Evolutionary conservation across 2,888 invertebrate species (phyloP).

Genomic region (Heliothis peltigera): DNA sequence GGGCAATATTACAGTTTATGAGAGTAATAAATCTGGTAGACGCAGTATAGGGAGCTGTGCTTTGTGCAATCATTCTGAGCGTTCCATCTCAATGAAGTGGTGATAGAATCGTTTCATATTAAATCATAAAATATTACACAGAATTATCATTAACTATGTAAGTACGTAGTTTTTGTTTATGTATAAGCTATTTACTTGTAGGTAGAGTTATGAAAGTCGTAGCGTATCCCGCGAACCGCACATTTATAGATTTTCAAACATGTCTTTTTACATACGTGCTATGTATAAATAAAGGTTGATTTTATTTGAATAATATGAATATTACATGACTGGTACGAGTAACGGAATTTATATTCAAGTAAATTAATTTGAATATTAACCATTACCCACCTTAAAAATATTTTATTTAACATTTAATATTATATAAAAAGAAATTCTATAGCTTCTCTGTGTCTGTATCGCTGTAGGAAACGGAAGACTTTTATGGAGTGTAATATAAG

Average conservation of each 20-base stretch:
- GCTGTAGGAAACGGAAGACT: slow-evolving; percentile 75
- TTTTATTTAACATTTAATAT: too few species aligned
- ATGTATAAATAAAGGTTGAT: too few species aligned
- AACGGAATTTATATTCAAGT: too few species aligned
- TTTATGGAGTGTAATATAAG: slow-evolving; percentile 83
- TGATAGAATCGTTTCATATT: slow-evolving; percentile 55
- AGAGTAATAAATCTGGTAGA: slow-evolving; percentile 81
- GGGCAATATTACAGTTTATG: slow-evolving; percentile 84
- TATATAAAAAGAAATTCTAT: slow-evolving; percentile 18
- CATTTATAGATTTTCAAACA: slow-evolving; percentile 36
- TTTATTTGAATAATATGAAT: too few species aligned
- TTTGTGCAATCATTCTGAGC: slow-evolving; percentile 69
- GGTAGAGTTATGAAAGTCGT: slow-evolving; percentile 27
- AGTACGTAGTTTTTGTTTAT: slow-evolving; percentile 3
- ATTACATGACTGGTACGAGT: too few species aligned
- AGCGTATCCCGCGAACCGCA: slow-evolving; percentile 26
- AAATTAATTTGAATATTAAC: not conserved
- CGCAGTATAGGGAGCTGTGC: slow-evolving; percentile 70
- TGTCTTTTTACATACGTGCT: slow-evolving; percentile 13
- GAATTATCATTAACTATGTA: slow-evolving; percentile 23
- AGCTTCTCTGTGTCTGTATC: too few species aligned
- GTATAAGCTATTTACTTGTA: slow-evolving; percentile 24
- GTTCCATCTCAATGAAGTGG: slow-evolving; percentile 53
- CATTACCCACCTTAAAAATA: too few species aligned
- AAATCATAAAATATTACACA: slow-evolving; percentile 38